phyloP scores from a whole-genome alignment of 23 tunicate species.

The Phallusia fumigata region DNA sequence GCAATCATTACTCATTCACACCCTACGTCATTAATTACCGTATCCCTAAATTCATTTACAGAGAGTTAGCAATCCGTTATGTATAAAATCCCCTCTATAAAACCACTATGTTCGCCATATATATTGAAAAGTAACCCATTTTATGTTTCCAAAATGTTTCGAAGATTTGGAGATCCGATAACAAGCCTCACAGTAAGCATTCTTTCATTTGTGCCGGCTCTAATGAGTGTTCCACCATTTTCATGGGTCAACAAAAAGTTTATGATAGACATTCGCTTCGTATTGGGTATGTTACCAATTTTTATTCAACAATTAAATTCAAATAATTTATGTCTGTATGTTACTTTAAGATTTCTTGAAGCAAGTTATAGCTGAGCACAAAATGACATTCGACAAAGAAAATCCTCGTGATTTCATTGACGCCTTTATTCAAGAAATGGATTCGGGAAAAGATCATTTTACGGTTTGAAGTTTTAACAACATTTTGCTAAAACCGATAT shows the following conservation, averaged over 20 bases:
- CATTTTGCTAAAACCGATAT: too few species aligned
- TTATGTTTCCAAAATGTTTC: too few species aligned
- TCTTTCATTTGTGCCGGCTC: neutral
- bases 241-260: neutral
- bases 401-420: conserved; percentile 30
- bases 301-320: too few species aligned
- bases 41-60: too few species aligned
- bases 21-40: too few species aligned
- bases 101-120: too few species aligned
- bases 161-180: neutral
- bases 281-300: neutral
- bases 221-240: conserved; percentile 1
- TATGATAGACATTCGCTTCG: neutral
- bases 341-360: neutral
- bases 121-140: too few species aligned
- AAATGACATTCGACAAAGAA: conserved; percentile 13
- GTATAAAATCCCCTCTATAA: too few species aligned
- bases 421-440: conserved; percentile 25
- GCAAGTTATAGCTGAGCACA: conserved; percentile 25
- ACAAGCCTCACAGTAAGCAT: neutral
- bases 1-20: too few species aligned
- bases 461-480: neutral
- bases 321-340: too few species aligned
- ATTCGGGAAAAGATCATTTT: neutral
- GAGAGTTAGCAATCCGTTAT: too few species aligned